These are phyloP conservation scores for Drosophila vallismaia DNA, from an alignment of 2,888 invertebrate genomes.

Conservation along the genomic window DNA sequence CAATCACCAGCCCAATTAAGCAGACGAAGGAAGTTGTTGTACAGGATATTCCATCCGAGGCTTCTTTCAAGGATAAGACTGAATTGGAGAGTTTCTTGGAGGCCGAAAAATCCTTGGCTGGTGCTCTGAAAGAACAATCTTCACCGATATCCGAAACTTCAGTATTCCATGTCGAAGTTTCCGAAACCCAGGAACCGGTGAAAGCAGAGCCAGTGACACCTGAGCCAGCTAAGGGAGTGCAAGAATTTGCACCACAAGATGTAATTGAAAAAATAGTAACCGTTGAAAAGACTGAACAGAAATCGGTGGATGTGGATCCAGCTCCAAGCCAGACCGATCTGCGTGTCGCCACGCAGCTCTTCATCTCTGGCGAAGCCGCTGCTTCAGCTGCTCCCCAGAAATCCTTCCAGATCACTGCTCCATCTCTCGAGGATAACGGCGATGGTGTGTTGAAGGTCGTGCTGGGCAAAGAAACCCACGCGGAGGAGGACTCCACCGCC, in stretches of 20 bases:
- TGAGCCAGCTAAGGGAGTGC: neutral
- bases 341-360: constrained; percentile 79
- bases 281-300: constrained; percentile 12
- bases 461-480: constrained; percentile 47
- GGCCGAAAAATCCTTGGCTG: constrained; percentile 14
- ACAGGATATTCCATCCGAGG: constrained; percentile 2
- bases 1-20: constrained; percentile 23
- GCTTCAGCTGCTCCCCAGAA: constrained; percentile 66
- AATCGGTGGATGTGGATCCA: constrained; percentile 6
- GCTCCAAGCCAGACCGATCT: constrained; percentile 60
- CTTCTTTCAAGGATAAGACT: constrained; percentile 30
- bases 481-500: constrained; percentile 30
- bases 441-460: constrained; percentile 79
- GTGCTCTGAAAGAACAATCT: constrained; percentile 21
- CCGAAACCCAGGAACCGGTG: neutral
- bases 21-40: neutral
- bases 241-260: constrained; percentile 2
- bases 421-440: constrained; percentile 83
- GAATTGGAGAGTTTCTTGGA: constrained; percentile 27
- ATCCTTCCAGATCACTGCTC: constrained; percentile 79
- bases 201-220: neutral
- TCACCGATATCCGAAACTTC: neutral
- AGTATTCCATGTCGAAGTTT: neutral
- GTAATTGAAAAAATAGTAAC: neutral
- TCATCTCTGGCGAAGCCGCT: constrained; percentile 80